Percentiles rank a stretch among this genome's conserved stretches.
phyloP scores from a whole-genome alignment of 1,140 invertebrate genomes.

The Heliothis virescens region DNA sequence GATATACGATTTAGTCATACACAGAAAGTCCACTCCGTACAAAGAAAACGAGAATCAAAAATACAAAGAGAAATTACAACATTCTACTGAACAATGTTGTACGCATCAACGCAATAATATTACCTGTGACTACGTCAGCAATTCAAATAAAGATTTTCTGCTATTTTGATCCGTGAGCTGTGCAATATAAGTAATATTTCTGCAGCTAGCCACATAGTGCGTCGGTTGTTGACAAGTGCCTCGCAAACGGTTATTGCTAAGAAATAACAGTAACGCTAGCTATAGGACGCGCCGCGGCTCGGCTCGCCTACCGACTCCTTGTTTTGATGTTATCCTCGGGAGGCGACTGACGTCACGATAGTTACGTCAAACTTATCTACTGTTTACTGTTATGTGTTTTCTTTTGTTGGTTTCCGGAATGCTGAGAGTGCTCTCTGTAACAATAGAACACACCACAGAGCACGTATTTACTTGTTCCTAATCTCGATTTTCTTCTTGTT shows the following conservation, averaged over 20 bases:
- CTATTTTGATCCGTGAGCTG: not conserved
- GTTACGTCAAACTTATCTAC: not conserved
- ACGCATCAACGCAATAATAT: too few species aligned
- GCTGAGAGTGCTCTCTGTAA: not conserved
- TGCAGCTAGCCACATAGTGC: not conserved
- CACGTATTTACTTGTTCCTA: too few species aligned
- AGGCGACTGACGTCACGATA: not conserved
- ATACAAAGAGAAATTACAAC: not conserved
- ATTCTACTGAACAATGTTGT: too few species aligned
- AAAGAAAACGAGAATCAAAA: not conserved
- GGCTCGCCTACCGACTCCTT: not conserved
- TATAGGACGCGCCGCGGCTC: not conserved
- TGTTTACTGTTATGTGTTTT: not conserved
- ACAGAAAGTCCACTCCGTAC: slow-evolving; percentile 1
- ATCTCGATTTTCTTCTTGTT: too few species aligned
- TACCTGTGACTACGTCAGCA: too few species aligned
- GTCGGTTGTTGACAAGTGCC: slow-evolving; percentile 28
- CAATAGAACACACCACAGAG: not conserved
- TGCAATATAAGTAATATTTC: not conserved
- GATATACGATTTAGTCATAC: not conserved
- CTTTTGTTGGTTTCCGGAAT: not conserved
- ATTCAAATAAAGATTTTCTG: too few species aligned
- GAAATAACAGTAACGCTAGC: slow-evolving; percentile 31
- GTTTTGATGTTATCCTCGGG: slow-evolving; percentile 2
- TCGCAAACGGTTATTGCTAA: slow-evolving; percentile 20